Conservation (phyloP, 64 coral and sea anemone genomes). For the Dendronephthya gigantea region DNA sequence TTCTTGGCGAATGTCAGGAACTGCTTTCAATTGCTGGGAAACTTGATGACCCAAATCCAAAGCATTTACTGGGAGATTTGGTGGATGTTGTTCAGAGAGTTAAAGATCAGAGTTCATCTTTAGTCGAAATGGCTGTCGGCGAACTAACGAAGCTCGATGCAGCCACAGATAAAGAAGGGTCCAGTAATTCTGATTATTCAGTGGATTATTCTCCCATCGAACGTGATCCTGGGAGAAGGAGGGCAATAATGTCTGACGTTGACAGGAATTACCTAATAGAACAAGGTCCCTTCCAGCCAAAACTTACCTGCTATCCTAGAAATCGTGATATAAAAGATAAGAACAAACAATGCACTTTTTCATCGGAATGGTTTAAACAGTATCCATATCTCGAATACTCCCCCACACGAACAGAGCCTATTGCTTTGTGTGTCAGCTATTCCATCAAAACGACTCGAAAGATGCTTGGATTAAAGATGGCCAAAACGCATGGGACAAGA, state of each 20-base stretch:
- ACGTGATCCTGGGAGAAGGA: not conserved
- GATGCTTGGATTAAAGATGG: not conserved
- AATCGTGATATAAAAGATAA: not conserved
- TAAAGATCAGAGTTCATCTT: not conserved
- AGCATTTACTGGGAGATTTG: not conserved
- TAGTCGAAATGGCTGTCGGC: not conserved
- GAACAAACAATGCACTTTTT: constrained; percentile 7
- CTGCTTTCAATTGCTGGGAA: not conserved
- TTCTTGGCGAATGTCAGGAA: not conserved
- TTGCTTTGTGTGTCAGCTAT: constrained; percentile 15
- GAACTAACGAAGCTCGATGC: not conserved
- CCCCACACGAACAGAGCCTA: not conserved
- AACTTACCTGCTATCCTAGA: not conserved
- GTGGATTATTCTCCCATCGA: not conserved
- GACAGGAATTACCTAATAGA: not conserved
- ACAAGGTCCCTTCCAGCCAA: constrained; percentile 9
- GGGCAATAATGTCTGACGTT: not conserved
- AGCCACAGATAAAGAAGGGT: not conserved
- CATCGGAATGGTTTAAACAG: not conserved
- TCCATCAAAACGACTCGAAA: not conserved
- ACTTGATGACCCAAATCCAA: not conserved
- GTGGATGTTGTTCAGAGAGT: not conserved
- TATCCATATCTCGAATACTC: constrained; percentile 1
- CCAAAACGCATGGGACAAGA: not conserved
- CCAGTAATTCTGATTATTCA: not conserved